Base-by-base conservation (phyloP, 2,888 invertebrate species). In the Protodeltote pygarga region DNA sequence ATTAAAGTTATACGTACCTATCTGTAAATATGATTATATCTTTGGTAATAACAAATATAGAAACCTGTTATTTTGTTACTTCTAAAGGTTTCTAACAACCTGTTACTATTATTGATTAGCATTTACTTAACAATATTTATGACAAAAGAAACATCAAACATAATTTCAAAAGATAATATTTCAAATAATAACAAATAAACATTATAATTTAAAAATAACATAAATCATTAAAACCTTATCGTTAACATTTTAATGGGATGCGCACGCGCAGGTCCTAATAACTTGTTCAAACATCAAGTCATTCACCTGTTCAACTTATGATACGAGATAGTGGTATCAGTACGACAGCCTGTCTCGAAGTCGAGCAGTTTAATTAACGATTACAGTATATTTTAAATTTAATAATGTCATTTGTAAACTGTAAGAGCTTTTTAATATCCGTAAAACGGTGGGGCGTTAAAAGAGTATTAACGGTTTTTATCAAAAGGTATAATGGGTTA, bases 291-390 rank as follows among this genome's bases (percentile, higher is more conserved):
- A 83, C 78, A 80, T 63, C 63, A 65, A 82, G 79, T 84, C 83
- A 73, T 80, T 83, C 83, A 87, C 88, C 85, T 85, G 83, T 71
- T 70, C 77, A 73, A 70, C 75, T 79, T 73, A 79, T 79, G 76
- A 80, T 77, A 70, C 61, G 63, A 79, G 79, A 80, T 79, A 77
- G 52, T 57, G 52, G 66, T 77, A 77, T 76, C 72, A 63, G 20
- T 33, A 9, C 25, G 60, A 65, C 76, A 65, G 65, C 23, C 17
- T 13, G 34, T 14, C 14, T 28, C 9, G 31, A 4, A 39, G 35
- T 11, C 33, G 38, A 24, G 29, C 47, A 29, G 41, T 52, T 60
- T 64, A 64, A 61, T 66, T 51, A 57, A 49, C 38, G 57, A 65
- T 66, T 61, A 62, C 42, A 19, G 48, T 48, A 49, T 50, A 50